Percentiles rank a stretch among this genome's conserved stretches.
phyloP scores from a whole-genome alignment of 1,140 invertebrate genomes.

The Philotrypesis tridentata region DNA sequence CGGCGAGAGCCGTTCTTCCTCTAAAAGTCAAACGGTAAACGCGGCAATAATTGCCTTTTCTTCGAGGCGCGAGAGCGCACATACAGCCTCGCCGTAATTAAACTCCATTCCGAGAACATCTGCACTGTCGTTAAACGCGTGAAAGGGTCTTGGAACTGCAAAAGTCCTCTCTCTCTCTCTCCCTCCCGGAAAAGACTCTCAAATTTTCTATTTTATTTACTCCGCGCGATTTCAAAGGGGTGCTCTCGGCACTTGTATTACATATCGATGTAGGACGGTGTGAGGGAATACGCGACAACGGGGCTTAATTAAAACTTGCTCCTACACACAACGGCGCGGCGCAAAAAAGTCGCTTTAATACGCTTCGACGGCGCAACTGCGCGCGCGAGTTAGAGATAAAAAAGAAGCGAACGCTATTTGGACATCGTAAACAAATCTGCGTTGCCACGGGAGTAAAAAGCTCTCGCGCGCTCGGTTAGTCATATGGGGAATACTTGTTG shows the following conservation, averaged over 20 bases:
- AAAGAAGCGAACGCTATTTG: slow-evolving; percentile 14
- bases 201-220: not conserved
- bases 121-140: not conserved
- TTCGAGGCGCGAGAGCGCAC: too few species aligned
- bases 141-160: not conserved
- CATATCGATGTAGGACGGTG: not conserved
- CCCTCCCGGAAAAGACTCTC: not conserved
- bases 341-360: too few species aligned
- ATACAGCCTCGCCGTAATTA: not conserved
- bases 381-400: not conserved
- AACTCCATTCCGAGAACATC: not conserved
- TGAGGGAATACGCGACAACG: not conserved
- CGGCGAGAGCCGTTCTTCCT: not conserved
- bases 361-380: too few species aligned
- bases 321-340: too few species aligned
- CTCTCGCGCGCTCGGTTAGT: not conserved
- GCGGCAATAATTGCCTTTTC: too few species aligned
- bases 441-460: not conserved
- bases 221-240: too few species aligned
- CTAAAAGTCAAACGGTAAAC: not conserved
- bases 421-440: slow-evolving; percentile 29
- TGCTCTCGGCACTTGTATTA: not conserved
- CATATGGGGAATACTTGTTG: slow-evolving; percentile 26
- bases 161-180: not conserved
- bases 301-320: slow-evolving; percentile 33